These are phyloP conservation scores for Lampropteryx suffumata DNA, from an alignment of 2,888 invertebrate genomes.

Conservation along the genomic window DNA sequence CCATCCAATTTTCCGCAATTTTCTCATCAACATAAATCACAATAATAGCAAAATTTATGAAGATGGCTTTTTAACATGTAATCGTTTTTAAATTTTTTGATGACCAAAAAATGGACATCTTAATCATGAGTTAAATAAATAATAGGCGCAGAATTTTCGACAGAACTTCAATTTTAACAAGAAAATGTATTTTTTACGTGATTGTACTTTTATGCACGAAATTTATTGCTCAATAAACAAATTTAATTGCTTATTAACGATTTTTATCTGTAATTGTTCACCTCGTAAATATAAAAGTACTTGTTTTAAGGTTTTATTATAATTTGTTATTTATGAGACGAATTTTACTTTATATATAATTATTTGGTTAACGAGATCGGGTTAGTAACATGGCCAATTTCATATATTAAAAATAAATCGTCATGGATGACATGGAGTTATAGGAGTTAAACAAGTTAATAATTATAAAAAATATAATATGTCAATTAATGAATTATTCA, in stretches of 20 bases:
- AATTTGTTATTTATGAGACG: constrained; percentile 23
- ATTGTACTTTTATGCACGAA: constrained; percentile 18
- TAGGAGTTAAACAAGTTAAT: no score
- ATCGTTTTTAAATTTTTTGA: constrained; percentile 28
- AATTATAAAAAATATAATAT: no score
- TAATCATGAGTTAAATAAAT: constrained; percentile 30
- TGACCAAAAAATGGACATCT: constrained; percentile 31
- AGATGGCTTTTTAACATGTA: constrained; percentile 18
- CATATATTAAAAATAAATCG: no score
- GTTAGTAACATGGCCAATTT: no score
- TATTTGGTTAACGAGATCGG: no score
- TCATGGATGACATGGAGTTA: no score
- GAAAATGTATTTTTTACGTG: constrained; percentile 18
- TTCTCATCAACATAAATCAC: constrained; percentile 27
- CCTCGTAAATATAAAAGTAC: constrained; percentile 24
- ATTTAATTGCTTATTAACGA: constrained; percentile 61
- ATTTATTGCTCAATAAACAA: constrained; percentile 39
- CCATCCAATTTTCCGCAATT: constrained; percentile 16
- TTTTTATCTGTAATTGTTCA: constrained; percentile 66
- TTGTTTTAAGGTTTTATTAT: constrained; percentile 14
- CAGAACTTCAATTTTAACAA: constrained; percentile 21
- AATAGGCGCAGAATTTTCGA: constrained; percentile 17
- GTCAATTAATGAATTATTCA: no score
- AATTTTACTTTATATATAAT: no score
- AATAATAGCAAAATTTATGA: constrained; percentile 33